phyloP scores from a whole-genome alignment of 1,140 invertebrate species.

The Caenorhabditis elegans region DNA sequence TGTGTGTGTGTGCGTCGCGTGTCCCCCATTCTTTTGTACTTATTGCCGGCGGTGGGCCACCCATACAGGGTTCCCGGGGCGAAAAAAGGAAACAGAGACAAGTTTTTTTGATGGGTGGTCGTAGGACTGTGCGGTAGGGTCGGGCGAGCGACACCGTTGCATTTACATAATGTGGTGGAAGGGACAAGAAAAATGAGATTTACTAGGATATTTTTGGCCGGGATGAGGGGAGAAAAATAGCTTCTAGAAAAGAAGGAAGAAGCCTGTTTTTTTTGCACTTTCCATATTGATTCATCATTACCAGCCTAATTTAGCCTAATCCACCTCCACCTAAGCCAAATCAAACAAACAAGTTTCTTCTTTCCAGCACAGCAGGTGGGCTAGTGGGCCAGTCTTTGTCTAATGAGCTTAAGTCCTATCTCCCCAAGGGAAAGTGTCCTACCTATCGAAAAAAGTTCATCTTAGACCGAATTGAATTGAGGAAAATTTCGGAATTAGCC shows the following conservation, averaged over 20 bases:
- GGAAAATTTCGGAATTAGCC: neutral
- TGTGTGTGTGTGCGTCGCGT: neutral
- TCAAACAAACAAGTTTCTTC: neutral
- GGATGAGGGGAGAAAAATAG: neutral
- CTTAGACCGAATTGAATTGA: too few relatives aligned
- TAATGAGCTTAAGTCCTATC: slow-evolving; percentile 2
- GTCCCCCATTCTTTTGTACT: slow-evolving; percentile 30
- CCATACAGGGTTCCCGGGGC: neutral
- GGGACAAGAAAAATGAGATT: slow-evolving; percentile 9
- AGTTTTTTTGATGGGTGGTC: slow-evolving; percentile 29
- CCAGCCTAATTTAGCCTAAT: neutral
- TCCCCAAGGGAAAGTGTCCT: neutral
- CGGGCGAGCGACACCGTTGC: slow-evolving; percentile 6
- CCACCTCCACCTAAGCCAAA: neutral
- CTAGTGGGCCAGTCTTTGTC: too few relatives aligned
- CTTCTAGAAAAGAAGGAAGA: neutral
- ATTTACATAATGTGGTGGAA: slow-evolving; percentile 12
- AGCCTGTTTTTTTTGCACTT: too few relatives aligned
- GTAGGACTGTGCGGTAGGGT: slow-evolving; percentile 1
- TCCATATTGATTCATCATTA: too few relatives aligned
- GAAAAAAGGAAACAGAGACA: neutral
- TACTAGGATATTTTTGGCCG: too few relatives aligned
- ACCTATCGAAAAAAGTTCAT: too few relatives aligned
- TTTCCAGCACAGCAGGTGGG: neutral
- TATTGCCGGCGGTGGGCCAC: neutral